A percentile compares a stretch with the other conserved stretches of the same genome.
phyloP scores from a whole-genome alignment of 2,113 vertebrate genomes.

The Cercopithecus mona region DNA sequence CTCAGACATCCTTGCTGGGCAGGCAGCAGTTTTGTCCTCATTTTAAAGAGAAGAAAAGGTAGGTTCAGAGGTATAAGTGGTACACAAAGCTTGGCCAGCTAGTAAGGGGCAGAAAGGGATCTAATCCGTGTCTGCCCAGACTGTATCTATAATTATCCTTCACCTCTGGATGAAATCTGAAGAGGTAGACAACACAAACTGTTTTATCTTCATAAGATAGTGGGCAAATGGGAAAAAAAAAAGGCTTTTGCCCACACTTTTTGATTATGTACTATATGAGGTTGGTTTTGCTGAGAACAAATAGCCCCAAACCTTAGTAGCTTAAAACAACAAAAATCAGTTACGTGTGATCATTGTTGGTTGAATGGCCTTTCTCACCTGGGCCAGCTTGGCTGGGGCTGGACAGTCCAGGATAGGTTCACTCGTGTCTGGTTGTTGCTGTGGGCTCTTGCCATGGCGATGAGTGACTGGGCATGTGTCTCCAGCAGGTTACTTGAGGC shows the following conservation, averaged over 20 bases:
- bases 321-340: background rate
- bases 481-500: background rate
- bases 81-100: background rate
- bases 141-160: background rate
- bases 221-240: background rate
- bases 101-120: fast-evolving
- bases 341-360: fast-evolving
- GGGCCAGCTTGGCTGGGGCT: too few relatives aligned
- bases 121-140: fast-evolving
- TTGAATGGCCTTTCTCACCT: background rate
- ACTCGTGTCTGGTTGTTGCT: fast-evolving
- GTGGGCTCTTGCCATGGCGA: background rate
- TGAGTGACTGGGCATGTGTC: background rate
- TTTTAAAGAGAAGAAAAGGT: background rate
- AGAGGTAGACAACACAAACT: too few relatives aligned
- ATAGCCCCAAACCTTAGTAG: too few relatives aligned
- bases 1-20: fast-evolving
- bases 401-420: background rate
- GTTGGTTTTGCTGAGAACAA: background rate
- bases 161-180: background rate
- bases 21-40: too few relatives aligned
- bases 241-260: background rate
- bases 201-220: background rate
- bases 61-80: too few relatives aligned
- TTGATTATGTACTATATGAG: background rate